Evolutionary conservation across 2,888 invertebrate genomes (phyloP).

Genomic region (Harpalus rubripes): DNA sequence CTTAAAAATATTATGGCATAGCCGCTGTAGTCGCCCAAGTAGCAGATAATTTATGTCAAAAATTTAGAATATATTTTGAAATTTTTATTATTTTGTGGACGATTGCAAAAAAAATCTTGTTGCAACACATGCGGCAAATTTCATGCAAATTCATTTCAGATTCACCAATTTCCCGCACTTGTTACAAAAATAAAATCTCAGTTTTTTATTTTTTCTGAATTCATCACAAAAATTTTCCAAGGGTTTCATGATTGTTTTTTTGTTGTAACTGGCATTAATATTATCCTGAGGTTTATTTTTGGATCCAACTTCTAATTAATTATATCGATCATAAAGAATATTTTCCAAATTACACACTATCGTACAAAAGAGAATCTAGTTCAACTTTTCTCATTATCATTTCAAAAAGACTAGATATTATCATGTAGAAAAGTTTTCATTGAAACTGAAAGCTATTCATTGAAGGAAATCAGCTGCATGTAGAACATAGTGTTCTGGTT

Average conservation of each 20-base stretch:
- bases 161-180: too few relatives aligned
- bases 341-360: neutral
- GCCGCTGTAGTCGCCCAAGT: too few relatives aligned
- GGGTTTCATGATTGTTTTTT: neutral
- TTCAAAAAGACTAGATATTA: conserved; percentile 14
- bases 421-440: neutral
- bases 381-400: conserved; percentile 13
- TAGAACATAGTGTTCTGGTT: neutral
- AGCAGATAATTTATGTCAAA: too few relatives aligned
- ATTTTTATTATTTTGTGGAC: too few relatives aligned
- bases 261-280: neutral
- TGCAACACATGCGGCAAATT: too few relatives aligned
- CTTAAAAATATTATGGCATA: too few relatives aligned
- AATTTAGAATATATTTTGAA: too few relatives aligned
- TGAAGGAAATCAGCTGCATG: neutral
- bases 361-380: neutral
- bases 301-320: neutral
- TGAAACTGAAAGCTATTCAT: conserved; percentile 9
- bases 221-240: too few relatives aligned
- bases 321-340: neutral
- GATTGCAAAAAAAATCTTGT: too few relatives aligned
- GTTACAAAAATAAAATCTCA: too few relatives aligned
- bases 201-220: too few relatives aligned
- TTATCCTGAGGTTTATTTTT: neutral
- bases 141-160: too few relatives aligned